Conservation (phyloP, 2,888 invertebrate species). For the Ephialtes manifestator region DNA sequence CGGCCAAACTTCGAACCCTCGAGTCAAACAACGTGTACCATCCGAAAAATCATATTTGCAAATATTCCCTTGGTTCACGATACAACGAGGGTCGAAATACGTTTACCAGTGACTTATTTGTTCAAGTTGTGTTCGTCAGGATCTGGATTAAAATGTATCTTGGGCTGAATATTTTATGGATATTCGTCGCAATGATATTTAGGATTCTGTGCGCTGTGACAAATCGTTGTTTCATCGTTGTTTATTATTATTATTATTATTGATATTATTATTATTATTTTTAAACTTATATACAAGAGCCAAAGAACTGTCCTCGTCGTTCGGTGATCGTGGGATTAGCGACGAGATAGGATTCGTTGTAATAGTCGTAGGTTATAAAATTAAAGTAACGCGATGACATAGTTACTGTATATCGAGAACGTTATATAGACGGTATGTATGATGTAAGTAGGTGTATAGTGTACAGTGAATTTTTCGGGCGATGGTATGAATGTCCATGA, state of each 20-base stretch:
- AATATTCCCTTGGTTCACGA: neutral
- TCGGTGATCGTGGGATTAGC: constrained; percentile 42
- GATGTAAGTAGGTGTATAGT: constrained; percentile 68
- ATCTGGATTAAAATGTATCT: neutral
- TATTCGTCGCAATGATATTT: constrained; percentile 30
- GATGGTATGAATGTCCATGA: constrained; percentile 18
- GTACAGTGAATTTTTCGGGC: constrained; percentile 48
- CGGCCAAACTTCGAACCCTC: constrained; percentile 39
- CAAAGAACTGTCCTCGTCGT: constrained; percentile 64
- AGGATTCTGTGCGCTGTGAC: constrained; percentile 51
- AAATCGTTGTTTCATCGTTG: constrained; percentile 54
- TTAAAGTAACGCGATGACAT: constrained; percentile 50
- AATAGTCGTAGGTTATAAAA: constrained; percentile 58
- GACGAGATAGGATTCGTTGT: constrained; percentile 59
- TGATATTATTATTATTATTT: constrained; percentile 41
- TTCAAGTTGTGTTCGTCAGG: constrained; percentile 16
- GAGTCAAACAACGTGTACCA: neutral
- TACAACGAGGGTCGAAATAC: neutral
- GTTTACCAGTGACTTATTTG: constrained; percentile 39
- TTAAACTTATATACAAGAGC: constrained; percentile 52
- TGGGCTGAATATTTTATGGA: neutral
- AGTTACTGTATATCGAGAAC: constrained; percentile 22
- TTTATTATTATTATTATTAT: constrained; percentile 44
- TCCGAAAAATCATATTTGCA: neutral
- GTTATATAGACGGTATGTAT: constrained; percentile 47